phyloP scores from a whole-genome alignment of 2,888 invertebrate genomes.

The Epiblema foenella region DNA sequence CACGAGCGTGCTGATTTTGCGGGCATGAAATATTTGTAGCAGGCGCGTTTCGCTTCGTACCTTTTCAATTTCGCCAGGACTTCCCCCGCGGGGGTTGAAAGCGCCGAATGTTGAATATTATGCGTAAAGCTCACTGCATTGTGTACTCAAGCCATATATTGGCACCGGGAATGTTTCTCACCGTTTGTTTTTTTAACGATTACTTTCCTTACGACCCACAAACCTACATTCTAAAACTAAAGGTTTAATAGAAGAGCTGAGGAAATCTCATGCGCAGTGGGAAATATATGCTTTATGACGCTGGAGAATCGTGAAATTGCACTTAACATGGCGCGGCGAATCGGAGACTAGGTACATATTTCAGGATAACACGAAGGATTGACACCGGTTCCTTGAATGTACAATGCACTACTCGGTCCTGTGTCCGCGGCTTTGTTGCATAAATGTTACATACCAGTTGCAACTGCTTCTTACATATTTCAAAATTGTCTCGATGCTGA shows the following conservation, averaged over 20 bases:
- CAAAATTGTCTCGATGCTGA: constrained; percentile 21
- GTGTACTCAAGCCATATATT: constrained; percentile 54
- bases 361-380: constrained; percentile 62
- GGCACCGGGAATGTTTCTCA: constrained; percentile 36
- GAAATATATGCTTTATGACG: constrained; percentile 62
- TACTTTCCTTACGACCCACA: constrained; percentile 26
- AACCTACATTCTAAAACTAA: constrained; percentile 36
- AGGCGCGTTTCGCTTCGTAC: constrained; percentile 58
- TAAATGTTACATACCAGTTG: constrained; percentile 42
- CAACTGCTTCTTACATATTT: constrained; percentile 39
- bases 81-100: constrained; percentile 61
- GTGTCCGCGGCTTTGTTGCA: constrained; percentile 47
- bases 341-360: constrained; percentile 66
- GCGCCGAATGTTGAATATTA: constrained; percentile 68
- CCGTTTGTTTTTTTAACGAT: constrained; percentile 37
- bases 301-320: constrained; percentile 65
- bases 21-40: constrained; percentile 75
- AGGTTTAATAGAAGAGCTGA: constrained; percentile 57
- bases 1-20: constrained; percentile 70
- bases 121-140: constrained; percentile 61
- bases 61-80: constrained; percentile 71
- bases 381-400: constrained; percentile 54
- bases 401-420: constrained; percentile 55
- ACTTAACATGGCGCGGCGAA: constrained; percentile 58
- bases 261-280: constrained; percentile 62